Base-by-base conservation (phyloP, 2,888 invertebrate species). In the Megamerina dolium region DNA sequence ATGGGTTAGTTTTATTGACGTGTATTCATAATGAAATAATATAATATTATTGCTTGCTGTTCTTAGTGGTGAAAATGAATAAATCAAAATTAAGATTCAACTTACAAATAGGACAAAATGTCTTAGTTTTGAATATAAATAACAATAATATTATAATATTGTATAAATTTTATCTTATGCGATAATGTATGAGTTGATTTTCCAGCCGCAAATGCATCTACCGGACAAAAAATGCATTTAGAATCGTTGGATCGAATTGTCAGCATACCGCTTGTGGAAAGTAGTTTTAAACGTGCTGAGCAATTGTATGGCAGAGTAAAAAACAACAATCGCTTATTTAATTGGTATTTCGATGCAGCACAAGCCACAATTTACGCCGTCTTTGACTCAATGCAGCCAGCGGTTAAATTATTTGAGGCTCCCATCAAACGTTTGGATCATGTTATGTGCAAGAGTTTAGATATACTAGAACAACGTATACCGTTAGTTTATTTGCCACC, bases 401-500 rank as follows among this genome's bases (percentile, higher is more conserved):
- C 84, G 0, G 80, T 87, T 1, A 77, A 80, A 38, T 74, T 87
- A 29, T 76, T 87, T 37, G 83, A 85, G 61, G 75, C 79, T 0
- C 90, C 90, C 0, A 74, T 89, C 9, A 75, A 76, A 21, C 81
- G 81, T 45, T 75, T 88, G 29, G 89, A 89, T 71, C 76, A 76
- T 51, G 75, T 89, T 49, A 79, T 92, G 48, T 91, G 89, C 73
- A 83, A 80, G 63, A 87, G 89, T 43, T 77, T 93, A 51, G 89
- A 90, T 55, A 78, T 85, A 29, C 82, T 92, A n/a, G 91, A 92
- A 66, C 80, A 85, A 59, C 79, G 80, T 46, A 83, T 89, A 36
- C 92, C 92, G 0, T 80, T 84, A 2, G 85, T 92, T 48, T 82
- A 84, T 64, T 74, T 90, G 53, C 88, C 91, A 5, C 89, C 92